These are phyloP conservation scores for Orthosia gothica DNA, from an alignment of 2,888 invertebrate genomes.

Conservation along the genomic window DNA sequence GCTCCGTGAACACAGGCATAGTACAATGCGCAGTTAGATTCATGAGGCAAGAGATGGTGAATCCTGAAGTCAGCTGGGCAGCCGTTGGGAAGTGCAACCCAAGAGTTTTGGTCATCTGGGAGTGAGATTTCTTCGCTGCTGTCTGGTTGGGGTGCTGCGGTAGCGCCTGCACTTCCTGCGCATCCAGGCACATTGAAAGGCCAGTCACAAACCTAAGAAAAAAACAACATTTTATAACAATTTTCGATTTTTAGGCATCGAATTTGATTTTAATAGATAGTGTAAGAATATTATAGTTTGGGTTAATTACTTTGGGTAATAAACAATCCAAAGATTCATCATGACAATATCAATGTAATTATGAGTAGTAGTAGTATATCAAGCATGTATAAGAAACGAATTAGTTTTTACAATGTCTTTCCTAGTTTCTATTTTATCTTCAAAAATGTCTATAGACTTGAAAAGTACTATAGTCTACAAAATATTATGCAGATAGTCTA, in stretches of 20 bases:
- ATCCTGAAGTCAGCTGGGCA: constrained; percentile 70
- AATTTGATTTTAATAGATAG: background rate
- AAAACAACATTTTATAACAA: background rate
- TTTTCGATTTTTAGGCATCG: too few relatives aligned
- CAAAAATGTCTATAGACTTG: background rate
- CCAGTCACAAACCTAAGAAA: constrained; percentile 68
- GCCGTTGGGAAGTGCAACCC: constrained; percentile 65
- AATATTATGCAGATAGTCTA: too few relatives aligned
- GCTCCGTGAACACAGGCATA: constrained; percentile 60
- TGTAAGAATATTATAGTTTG: background rate
- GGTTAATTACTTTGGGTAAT: background rate
- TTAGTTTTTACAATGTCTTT: background rate
- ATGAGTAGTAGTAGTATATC: background rate
- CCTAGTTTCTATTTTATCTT: background rate
- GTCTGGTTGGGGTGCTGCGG: background rate
- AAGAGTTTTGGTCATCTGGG: background rate
- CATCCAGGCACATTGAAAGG: constrained; percentile 55
- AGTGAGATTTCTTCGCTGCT: constrained; percentile 22
- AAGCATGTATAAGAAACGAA: too few relatives aligned
- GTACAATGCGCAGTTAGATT: constrained; percentile 67
- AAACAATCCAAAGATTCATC: background rate
- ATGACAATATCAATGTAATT: background rate
- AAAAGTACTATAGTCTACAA: too few relatives aligned
- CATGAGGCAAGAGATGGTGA: constrained; percentile 69
- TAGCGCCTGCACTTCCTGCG: background rate